Evolutionary conservation across 2,888 invertebrate species (phyloP), one percentile per base, ranked within the genome.

Genomic region (Cephus sareptanus): DNA sequence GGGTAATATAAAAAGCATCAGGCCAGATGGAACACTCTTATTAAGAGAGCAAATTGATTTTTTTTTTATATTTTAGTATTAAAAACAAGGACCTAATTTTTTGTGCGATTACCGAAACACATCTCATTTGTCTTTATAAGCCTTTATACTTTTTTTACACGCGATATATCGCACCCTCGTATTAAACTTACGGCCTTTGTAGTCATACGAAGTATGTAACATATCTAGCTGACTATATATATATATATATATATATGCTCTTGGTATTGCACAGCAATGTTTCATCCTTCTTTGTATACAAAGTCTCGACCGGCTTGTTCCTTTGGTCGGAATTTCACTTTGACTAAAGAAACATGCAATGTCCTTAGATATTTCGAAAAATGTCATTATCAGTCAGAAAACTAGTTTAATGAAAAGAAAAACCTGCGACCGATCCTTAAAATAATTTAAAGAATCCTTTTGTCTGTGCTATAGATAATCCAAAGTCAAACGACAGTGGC

Each of bases 201-300:
- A 56, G 56, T 56, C 13, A 4, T 37, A 37, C 37, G 13, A 37
- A 13, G 37, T 40, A 40, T 40, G 40, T 23, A 23, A 40, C 6
- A 40, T 40, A 40, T 23, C 15, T 37, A 15, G 13, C 13, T 4
- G 13, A 13, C 1, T 4, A 40, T 15, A 40, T 15, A 23, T 15
- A 15, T 30, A 70, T 15, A 70, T 13, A 35, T 35, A 35, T 34
- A 34, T 12, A 35, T 35, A 35, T 35, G 3, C 11, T 35, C 11
- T 35, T 35, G 35, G 3, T 73, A 79, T 82, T 37, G 76, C 70
- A 74, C 68, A 74, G 83, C 84, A 85, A 85, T 84, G 82, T 82
- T 83, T 85, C 84, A 85, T 33, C 69, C 35, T 34, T n/a, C 56
- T 40, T 6, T 56, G 6, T 56, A 9, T 56, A 56, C 9, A 23